Percentiles rank a stretch among this genome's conserved stretches.
Conservation (phyloP, 2,888 invertebrate genomes). For the Cantharis lateralis region DNA sequence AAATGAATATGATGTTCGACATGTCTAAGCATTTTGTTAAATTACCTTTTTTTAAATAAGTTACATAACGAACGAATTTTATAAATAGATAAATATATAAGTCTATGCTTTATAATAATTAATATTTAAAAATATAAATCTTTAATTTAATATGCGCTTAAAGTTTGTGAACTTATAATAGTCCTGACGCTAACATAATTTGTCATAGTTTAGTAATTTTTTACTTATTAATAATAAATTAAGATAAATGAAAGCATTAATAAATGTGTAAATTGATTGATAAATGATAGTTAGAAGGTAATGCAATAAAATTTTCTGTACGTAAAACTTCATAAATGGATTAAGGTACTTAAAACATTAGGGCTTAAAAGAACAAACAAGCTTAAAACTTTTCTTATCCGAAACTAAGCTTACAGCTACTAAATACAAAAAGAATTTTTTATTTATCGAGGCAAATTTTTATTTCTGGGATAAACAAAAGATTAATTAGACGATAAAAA, state of each 20-base stretch:
- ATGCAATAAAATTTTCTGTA: conserved; percentile 25
- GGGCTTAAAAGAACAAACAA: conserved; percentile 16
- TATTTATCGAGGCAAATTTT: neutral
- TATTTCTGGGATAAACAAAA: neutral
- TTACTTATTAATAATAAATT: conserved; percentile 26
- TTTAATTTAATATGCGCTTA: no score
- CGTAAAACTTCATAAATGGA: conserved; percentile 30
- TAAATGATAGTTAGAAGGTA: conserved; percentile 29
- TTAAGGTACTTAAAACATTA: conserved; percentile 29
- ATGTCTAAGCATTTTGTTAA: no score
- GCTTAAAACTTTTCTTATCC: conserved; percentile 8
- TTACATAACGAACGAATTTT: no score
- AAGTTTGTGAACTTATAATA: no score
- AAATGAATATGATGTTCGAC: no score
- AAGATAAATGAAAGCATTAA: conserved; percentile 34
- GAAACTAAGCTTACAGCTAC: neutral
- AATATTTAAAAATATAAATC: no score
- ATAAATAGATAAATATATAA: no score
- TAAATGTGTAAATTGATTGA: conserved; percentile 36
- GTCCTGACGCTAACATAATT: neutral
- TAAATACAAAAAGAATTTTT: neutral
- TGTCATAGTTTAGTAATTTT: neutral
- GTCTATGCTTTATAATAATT: no score
- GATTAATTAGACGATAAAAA: neutral
- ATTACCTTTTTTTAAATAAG: no score